These are phyloP conservation scores for Xylocopa sonorina DNA, from an alignment of 1,140 invertebrate species.

Conservation along the genomic window DNA sequence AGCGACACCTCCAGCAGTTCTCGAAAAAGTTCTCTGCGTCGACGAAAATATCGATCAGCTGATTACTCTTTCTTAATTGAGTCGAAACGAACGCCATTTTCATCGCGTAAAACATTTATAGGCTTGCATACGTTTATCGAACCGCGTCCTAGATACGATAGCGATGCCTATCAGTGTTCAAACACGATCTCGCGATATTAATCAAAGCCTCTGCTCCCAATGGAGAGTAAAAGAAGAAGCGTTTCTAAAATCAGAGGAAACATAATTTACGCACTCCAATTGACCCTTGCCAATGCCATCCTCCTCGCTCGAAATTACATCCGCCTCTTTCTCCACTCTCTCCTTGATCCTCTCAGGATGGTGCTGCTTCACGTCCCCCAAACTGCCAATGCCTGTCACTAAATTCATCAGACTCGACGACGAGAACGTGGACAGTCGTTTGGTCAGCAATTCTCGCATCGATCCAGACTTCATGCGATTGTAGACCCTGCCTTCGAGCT, in stretches of 20 bases:
- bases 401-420: conserved; percentile 73
- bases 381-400: conserved; percentile 28
- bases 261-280: conserved; percentile 19
- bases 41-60: no score
- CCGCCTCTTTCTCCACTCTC: conserved; percentile 14
- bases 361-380: conserved; percentile 22
- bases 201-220: no score
- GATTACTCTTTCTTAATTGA: no score
- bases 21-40: conserved; percentile 40
- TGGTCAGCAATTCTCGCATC: conserved; percentile 36
- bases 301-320: conserved; percentile 9
- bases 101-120: no score
- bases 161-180: no score
- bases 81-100: no score
- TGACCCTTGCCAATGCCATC: neutral
- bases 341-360: conserved; percentile 24
- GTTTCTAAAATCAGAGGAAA: no score
- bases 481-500: conserved; percentile 22
- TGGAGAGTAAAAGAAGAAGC: no score
- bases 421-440: conserved; percentile 37
- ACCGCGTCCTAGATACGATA: no score
- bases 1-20: conserved; percentile 74
- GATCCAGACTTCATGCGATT: conserved; percentile 31
- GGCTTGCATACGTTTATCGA: no score
- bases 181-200: no score